phyloP scores from a whole-genome alignment of 2,888 invertebrate species.

The Sussaba pulchella region DNA sequence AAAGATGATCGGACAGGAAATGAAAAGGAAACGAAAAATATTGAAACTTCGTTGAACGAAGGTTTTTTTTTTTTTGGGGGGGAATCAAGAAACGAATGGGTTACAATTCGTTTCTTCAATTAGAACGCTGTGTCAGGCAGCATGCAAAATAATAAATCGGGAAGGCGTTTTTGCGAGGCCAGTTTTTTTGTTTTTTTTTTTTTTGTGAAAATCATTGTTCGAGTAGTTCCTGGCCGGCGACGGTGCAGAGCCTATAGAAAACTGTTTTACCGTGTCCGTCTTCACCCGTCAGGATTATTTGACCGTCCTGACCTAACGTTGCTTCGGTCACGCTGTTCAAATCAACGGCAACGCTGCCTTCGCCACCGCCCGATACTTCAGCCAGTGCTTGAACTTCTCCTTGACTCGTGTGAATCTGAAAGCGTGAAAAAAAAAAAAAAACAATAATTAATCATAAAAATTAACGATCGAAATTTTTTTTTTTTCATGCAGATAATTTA shows the following conservation, averaged over 20 bases:
- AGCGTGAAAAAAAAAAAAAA: conserved; percentile 33
- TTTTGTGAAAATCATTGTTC: conserved; percentile 83
- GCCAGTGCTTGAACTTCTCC: conserved; percentile 89
- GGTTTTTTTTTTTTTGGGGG: background rate
- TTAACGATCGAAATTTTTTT: too few relatives aligned
- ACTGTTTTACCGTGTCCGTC: conserved; percentile 93
- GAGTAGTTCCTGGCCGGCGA: conserved; percentile 84
- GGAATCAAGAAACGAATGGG: conserved; percentile 59
- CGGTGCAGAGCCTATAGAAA: conserved; percentile 85
- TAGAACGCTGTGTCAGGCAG: conserved; percentile 79
- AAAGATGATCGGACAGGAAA: too few relatives aligned
- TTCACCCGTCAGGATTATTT: conserved; percentile 97
- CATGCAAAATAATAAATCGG: conserved; percentile 78
- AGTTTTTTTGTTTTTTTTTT: conserved; percentile 54
- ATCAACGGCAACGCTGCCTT: conserved; percentile 93
- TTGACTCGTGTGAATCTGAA: conserved; percentile 85
- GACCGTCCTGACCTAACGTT: conserved; percentile 95
- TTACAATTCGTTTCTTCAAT: conserved; percentile 74
- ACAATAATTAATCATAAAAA: conserved; percentile 81
- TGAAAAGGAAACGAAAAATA: conserved; percentile 69
- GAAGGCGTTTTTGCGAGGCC: conserved; percentile 53
- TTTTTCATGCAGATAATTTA: too few relatives aligned
- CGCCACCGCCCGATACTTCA: conserved; percentile 89
- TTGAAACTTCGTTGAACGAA: conserved; percentile 76
- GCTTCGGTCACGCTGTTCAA: conserved; percentile 96